These are phyloP conservation scores for Danionella cerebrum DNA, from an alignment of 2,113 vertebrate species.

Conservation along the genomic window DNA sequence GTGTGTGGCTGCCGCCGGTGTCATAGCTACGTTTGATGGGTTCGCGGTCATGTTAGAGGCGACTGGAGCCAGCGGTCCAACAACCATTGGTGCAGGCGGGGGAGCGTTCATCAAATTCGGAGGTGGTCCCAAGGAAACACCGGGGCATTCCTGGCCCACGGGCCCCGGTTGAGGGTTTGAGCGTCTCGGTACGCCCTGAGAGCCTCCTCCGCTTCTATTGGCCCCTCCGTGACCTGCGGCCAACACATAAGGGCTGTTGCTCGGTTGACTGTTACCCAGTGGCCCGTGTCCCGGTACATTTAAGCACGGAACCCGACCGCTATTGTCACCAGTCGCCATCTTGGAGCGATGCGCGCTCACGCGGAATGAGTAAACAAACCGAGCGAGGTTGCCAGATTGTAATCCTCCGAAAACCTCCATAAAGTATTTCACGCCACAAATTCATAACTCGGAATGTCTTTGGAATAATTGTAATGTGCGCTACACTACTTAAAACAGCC, in stretches of 20 bases:
- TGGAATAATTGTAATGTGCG: no score
- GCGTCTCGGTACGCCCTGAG: constrained; percentile 53
- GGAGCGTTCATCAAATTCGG: constrained; percentile 60
- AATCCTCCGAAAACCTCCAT: no score
- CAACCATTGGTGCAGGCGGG: constrained; percentile 54
- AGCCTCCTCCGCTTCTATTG: constrained; percentile 44
- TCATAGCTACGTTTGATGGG: constrained; percentile 49
- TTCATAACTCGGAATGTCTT: no score
- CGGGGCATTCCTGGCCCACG: constrained; percentile 59
- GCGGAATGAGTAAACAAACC: constrained; percentile 52
- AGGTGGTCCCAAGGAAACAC: constrained; percentile 53
- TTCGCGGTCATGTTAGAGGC: constrained; percentile 60
- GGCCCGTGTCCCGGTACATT: constrained; percentile 63
- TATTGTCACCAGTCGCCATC: constrained; percentile 85
- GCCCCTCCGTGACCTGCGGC: constrained; percentile 63
- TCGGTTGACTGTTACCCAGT: constrained; percentile 65
- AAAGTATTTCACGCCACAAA: no score
- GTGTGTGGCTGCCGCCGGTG: constrained; percentile 39
- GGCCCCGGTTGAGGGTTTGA: constrained; percentile 69
- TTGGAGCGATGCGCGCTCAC: constrained; percentile 49
- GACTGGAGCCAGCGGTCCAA: constrained; percentile 45
- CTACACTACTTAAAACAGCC: no score
- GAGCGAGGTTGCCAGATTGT: no score
- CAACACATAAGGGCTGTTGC: constrained; percentile 65
- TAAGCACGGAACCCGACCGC: constrained; percentile 68